Base-by-base conservation (phyloP, 2,113 vertebrate genomes). In the Heloderma charlesbogerti region DNA sequence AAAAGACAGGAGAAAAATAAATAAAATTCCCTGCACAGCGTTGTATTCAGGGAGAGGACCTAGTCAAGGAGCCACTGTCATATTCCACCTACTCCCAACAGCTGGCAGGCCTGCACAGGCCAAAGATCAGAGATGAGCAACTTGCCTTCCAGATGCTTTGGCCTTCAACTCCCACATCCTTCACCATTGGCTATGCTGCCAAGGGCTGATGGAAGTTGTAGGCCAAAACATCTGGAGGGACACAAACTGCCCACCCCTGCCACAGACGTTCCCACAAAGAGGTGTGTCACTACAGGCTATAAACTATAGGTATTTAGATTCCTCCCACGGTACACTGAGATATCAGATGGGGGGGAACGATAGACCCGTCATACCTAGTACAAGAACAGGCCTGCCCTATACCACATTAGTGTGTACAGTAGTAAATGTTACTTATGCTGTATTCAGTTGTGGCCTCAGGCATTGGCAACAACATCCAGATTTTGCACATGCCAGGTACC, bases 401-500 rank as follows among this genome's bases (percentile, higher is more conserved):
- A 45, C 3, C 84, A 1, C 18, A 29, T 16, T 2, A 2, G 0
- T 37, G 69, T 45, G 45, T 75, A 34, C 51, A 1, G 2, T 13
- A 3, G 40, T 13, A 2, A 43, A 25, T 88, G n/a, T 3, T 88
- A 6, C 54, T 67, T 90, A 25, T 87, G 20, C 84, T 79, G 57
- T n/a, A 54, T 3, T 84, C 85, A 74, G 87, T 85, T 2, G 40
- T 48, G 15, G 27, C 72, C 83, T 74, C 66, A 51, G 0, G 72
- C 92, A 57, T 13, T 0, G 1, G 77, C 91, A 89, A 40, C 0
- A 1, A 57, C 45, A 79, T 29, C 34, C 67, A 48, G 43, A 29
- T 66, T 66, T 84, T 91, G 31, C 91, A 87, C 0, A 71, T 91
- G 88, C 87, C 69, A 10, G 69, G 87, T 85, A 91, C 89, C 93